Conservation (phyloP, 2,888 invertebrate genomes). For the Ctenicera cuprea region DNA sequence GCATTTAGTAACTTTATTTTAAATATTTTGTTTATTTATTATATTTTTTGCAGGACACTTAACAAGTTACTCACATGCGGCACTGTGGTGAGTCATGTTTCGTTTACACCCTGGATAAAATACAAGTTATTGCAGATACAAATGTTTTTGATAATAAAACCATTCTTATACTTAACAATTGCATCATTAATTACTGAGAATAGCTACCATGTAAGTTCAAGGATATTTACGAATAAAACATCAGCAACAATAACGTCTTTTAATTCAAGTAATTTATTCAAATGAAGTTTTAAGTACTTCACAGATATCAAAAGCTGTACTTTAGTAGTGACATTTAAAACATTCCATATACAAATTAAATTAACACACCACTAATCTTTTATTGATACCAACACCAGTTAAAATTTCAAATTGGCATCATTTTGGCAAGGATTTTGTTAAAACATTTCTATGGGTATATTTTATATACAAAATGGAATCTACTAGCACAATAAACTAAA, state of each 20-base stretch:
- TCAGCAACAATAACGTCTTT: neutral
- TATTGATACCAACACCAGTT: slow-evolving; percentile 13
- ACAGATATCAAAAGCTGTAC: slow-evolving; percentile 41
- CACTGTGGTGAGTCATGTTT: no score
- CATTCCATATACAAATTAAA: slow-evolving; percentile 45
- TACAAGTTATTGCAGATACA: no score
- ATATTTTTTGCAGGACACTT: no score
- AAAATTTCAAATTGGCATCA: slow-evolving; percentile 16
- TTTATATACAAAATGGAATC: slow-evolving; percentile 14
- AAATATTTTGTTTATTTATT: no score
- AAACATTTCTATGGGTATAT: slow-evolving; percentile 7
- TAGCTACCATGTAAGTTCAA: neutral
- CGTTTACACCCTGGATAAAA: no score
- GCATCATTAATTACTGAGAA: neutral
- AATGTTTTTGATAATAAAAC: no score
- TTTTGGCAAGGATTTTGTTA: slow-evolving; percentile 24
- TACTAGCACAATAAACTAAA: slow-evolving; percentile 9
- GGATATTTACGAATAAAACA: slow-evolving; percentile 2
- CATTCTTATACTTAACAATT: no score
- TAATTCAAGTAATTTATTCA: slow-evolving; percentile 30
- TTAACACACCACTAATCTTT: slow-evolving; percentile 31
- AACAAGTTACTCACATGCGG: no score
- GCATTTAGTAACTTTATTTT: no score
- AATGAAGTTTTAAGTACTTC: slow-evolving; percentile 29
- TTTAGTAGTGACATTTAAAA: slow-evolving; percentile 39